These are phyloP conservation scores for Chiloscyllium punctatum DNA, from an alignment of 2,797 vertebrate species.

Conservation along the genomic window DNA sequence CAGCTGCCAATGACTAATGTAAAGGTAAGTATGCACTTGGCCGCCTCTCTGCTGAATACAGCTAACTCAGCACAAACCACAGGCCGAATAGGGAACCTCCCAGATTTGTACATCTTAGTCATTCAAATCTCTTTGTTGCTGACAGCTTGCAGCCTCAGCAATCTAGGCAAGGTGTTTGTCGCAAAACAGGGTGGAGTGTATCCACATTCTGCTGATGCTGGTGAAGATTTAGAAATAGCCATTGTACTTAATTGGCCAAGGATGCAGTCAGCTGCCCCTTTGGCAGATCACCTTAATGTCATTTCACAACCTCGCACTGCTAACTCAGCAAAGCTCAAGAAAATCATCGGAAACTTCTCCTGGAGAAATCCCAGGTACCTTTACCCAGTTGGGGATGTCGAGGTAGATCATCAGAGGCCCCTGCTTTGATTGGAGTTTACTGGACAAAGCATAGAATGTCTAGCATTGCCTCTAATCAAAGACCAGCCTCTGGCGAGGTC, in stretches of 20 bases:
- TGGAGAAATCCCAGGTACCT: background rate
- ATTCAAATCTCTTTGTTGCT: background rate
- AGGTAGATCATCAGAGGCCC: background rate
- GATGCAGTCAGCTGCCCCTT: background rate
- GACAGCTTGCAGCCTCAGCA: background rate
- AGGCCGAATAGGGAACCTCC: background rate
- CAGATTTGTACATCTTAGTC: background rate
- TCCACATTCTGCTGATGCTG: background rate
- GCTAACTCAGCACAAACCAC: background rate
- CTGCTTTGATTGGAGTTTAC: no score
- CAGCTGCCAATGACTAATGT: no score
- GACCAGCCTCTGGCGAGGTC: no score
- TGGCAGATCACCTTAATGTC: background rate
- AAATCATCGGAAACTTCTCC: background rate
- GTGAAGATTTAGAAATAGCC: background rate
- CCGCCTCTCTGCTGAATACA: background rate
- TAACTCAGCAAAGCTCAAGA: background rate
- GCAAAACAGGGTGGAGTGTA: background rate
- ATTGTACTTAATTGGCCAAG: background rate
- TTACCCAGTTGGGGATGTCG: background rate
- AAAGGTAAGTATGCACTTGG: no score
- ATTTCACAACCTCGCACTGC: background rate
- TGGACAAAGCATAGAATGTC: no score
- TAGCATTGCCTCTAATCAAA: no score
- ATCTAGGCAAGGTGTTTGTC: background rate